Conservation (phyloP, 2,113 vertebrate species). For the Hydropotes inermis region DNA sequence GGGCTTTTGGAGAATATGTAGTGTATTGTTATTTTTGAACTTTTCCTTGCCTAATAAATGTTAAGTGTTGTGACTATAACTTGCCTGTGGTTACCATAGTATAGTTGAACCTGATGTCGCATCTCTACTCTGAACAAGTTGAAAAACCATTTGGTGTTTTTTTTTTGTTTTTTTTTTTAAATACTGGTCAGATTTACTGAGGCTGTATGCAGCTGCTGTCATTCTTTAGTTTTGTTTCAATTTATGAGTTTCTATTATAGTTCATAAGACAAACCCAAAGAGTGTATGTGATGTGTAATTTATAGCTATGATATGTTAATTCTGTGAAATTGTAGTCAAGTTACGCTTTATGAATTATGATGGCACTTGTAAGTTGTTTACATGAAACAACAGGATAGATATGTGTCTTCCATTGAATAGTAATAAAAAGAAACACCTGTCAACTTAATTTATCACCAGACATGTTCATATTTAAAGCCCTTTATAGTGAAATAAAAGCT, state of each 20-base stretch:
- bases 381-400: background rate
- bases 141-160: background rate
- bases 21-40: background rate
- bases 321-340: conserved; percentile 44
- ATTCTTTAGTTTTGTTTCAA: conserved; percentile 40
- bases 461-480: conserved; percentile 46
- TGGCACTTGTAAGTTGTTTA: conserved; percentile 13
- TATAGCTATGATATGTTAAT: conserved; percentile 35
- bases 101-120: background rate
- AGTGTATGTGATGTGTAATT: conserved; percentile 24
- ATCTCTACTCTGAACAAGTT: background rate
- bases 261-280: conserved; percentile 38
- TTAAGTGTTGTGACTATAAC: background rate
- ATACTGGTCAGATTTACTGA: background rate
- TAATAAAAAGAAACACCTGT: conserved; percentile 47
- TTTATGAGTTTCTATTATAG: conserved; percentile 32
- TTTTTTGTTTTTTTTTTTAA: background rate
- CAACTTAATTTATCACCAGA: conserved; percentile 43
- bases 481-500: conserved; percentile 54
- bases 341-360: background rate
- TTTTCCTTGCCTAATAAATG: background rate
- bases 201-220: background rate
- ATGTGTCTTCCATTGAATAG: conserved; percentile 43
- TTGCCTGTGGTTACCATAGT: background rate
- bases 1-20: background rate